Evolutionary conservation across 64 coral and sea anemone species (phyloP).

Genomic region (Montipora sp.): DNA sequence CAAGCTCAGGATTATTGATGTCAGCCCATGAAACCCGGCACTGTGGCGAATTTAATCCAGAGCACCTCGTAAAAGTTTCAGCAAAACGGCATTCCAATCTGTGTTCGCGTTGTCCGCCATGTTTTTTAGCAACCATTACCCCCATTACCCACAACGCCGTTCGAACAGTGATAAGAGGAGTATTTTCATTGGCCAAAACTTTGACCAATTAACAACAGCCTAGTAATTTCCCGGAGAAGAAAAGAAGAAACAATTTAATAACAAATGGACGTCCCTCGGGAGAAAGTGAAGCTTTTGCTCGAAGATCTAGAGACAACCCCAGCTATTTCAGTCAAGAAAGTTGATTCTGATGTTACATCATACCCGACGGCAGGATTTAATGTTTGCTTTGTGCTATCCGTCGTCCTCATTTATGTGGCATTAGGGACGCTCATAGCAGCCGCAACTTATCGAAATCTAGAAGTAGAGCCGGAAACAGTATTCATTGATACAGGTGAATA

Average conservation of each 20-base stretch:
- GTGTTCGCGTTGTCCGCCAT: slow-evolving; percentile 30
- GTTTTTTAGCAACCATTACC: slow-evolving; percentile 6
- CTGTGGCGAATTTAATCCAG: not conserved
- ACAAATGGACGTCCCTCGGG: not conserved
- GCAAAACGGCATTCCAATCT: slow-evolving; percentile 21
- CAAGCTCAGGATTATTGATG: not conserved
- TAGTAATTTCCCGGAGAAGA: not conserved
- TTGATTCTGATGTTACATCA: not conserved
- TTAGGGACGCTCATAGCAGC: not conserved
- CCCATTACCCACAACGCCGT: slow-evolving; percentile 21
- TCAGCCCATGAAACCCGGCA: not conserved
- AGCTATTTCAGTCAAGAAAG: not conserved
- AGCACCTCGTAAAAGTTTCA: not conserved
- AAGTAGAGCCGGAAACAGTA: not conserved
- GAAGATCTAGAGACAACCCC: not conserved
- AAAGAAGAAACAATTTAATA: not conserved
- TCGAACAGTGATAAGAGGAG: not conserved
- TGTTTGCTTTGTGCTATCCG: not conserved
- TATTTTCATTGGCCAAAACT: not conserved
- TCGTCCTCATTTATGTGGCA: not conserved
- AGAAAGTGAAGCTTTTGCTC: slow-evolving; percentile 8
- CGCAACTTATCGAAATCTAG: not conserved
- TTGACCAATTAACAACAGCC: not conserved
- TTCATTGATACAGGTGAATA: not conserved
- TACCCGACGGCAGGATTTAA: not conserved